Conservation (phyloP, 2,797 vertebrate species). For the Phoeniculus purpureus region DNA sequence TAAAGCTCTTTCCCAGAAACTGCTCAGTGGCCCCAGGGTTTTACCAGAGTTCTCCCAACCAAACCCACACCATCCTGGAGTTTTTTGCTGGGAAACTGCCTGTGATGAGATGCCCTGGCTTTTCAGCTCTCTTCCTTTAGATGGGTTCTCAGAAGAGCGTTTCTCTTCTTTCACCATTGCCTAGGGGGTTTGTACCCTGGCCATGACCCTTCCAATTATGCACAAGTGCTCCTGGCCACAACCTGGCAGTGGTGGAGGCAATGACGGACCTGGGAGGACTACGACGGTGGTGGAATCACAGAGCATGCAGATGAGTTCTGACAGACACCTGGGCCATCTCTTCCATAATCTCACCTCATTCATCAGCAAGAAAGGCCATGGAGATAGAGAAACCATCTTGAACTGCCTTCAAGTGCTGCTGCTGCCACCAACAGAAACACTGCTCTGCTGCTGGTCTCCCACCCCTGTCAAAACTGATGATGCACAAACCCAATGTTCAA, state of each 20-base stretch:
- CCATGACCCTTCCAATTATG: neutral
- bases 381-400: neutral
- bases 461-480: neutral
- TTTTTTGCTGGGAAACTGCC: neutral
- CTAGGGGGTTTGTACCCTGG: neutral
- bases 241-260: neutral
- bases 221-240: rapidly evolving
- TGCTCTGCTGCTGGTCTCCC: neutral
- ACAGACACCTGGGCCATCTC: neutral
- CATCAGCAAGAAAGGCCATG: neutral
- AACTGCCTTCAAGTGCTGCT: neutral
- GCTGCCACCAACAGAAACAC: neutral
- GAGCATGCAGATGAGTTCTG: neutral
- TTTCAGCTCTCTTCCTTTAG: neutral
- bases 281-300: neutral
- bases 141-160: neutral
- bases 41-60: neutral
- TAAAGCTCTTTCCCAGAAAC: constrained; percentile 67
- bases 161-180: neutral
- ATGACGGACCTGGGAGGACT: neutral
- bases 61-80: neutral
- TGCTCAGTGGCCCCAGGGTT: rapidly evolving
- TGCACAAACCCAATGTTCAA: neutral
- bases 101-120: neutral
- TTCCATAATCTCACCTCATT: neutral